Evolutionary conservation across 2,797 vertebrate genomes (phyloP), one percentile per base, ranked within the genome.

Genomic region (Agapornis canus): DNA sequence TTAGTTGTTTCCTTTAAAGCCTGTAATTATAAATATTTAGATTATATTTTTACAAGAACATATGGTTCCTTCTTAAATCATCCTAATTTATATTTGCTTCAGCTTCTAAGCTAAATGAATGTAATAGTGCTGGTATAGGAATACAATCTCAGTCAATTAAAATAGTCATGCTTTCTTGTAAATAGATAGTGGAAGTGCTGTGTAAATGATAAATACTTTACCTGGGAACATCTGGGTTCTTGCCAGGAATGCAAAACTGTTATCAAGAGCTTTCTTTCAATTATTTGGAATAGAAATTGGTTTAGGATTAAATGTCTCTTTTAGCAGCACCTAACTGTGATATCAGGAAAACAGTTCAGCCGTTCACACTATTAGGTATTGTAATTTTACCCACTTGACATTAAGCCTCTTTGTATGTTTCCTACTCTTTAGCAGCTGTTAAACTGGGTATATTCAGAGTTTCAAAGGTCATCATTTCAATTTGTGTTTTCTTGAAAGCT

Each of bases 281-380:
- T 86, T 84, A 89, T 95, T 95, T 87, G 63, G 81, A 93, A 90
- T 89, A 96, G 84, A 96, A 95, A 91, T 86, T 92, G 82, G 87
- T 93, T 89, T 90, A 59, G 89, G 87, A 92, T 96, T 95, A 89
- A 92, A 72, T 73, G 45, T 92, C 69, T 91, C 21, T 92, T 82
- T 52, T 92, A 94, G 76, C 78, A 92, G 56, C 66, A 69, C 64
- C 51, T 83, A 61, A 81, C 81, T 63, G 49, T 94, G 86, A n/a
- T 94, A 90, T 56, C 68, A 70, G 71, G 35, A 85, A 82, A 76
- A 91, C 82, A 64, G 14, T 84, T 73, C 35, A 57, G 48, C 77
- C 61, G 40, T 66, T 96, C 69, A 77, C 61, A 40, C 52, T 68
- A 29, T 82, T 91, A 83, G 63, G 64, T 95, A 89, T 61, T 83